Evolutionary conservation across 2,113 vertebrate genomes (phyloP).

Genomic region (Ifrita kowaldi): DNA sequence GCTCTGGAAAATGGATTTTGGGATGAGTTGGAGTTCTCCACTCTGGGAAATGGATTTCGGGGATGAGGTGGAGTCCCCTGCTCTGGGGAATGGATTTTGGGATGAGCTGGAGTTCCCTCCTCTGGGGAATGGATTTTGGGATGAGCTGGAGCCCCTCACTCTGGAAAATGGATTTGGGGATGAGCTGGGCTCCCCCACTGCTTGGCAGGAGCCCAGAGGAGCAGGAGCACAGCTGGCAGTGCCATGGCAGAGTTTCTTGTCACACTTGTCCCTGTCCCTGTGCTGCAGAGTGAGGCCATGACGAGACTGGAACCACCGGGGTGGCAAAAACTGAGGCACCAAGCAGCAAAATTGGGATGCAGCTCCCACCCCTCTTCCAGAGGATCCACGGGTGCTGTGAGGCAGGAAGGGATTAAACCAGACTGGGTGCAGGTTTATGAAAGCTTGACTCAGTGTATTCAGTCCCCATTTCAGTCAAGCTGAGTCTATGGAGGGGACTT

Average conservation of each 20-base stretch:
- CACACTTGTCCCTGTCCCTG: not conserved
- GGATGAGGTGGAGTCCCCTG: not conserved
- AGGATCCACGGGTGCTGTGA: not conserved
- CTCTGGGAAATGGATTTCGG: not conserved
- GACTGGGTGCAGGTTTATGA: not conserved
- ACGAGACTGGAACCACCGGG: fast-evolving
- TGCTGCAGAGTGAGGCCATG: fast-evolving
- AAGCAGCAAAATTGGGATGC: fast-evolving
- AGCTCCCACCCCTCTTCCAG: not conserved
- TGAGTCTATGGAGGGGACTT: not conserved
- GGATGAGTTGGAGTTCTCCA: fast-evolving
- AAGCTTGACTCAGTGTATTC: not conserved
- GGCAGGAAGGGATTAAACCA: fast-evolving
- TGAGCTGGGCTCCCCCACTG: fast-evolving
- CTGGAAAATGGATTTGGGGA: not conserved
- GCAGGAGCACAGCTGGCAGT: not conserved
- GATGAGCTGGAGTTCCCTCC: fast-evolving
- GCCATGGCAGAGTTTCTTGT: not conserved
- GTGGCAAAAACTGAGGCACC: fast-evolving
- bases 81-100: fast-evolving
- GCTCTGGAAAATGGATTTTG: no score
- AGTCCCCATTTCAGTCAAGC: not conserved
- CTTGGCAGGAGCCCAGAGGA: not conserved
- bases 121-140: not conserved
- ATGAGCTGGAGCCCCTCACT: not conserved